Evolutionary conservation across 2,888 invertebrate genomes (phyloP).

Genomic region (Plebejus anna): DNA sequence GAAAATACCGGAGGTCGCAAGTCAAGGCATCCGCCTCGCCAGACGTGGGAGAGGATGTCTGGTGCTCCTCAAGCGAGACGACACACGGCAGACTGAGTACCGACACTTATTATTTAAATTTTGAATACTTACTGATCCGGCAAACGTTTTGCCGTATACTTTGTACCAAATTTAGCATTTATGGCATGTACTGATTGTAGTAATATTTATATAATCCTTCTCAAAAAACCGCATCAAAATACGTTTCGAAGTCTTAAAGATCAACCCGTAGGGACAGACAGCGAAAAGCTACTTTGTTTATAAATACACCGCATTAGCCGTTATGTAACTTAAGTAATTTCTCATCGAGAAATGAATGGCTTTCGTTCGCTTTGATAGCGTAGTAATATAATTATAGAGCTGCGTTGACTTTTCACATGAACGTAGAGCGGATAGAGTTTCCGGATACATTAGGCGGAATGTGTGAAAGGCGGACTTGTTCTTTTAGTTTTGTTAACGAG

Average conservation of each 20-base stretch:
- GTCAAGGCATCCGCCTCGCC: slow-evolving; percentile 67
- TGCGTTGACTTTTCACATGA: neutral
- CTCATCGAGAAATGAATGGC: slow-evolving; percentile 20
- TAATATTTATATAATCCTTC: too few species aligned
- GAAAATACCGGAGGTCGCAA: slow-evolving; percentile 61
- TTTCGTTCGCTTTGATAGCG: neutral
- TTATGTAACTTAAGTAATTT: slow-evolving; percentile 28
- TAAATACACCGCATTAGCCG: slow-evolving; percentile 27
- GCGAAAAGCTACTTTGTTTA: slow-evolving; percentile 1
- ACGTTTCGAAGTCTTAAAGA: too few species aligned
- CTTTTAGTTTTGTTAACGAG: neutral
- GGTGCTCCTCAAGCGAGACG: slow-evolving; percentile 78
- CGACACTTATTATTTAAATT: slow-evolving; percentile 47
- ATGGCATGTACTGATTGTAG: too few species aligned
- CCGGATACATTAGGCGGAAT: neutral
- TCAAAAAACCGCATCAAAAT: too few species aligned
- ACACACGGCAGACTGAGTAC: slow-evolving; percentile 49
- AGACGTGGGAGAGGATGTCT: slow-evolving; percentile 76
- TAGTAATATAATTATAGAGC: neutral
- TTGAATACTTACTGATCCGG: neutral
- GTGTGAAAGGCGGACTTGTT: slow-evolving; percentile 5
- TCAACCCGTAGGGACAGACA: neutral
- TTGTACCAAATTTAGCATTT: slow-evolving; percentile 37
- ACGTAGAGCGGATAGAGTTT: slow-evolving; percentile 5
- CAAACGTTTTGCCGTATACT: too few species aligned